Evolutionary conservation across 2,113 vertebrate species (phyloP), one percentile per base, ranked within the genome.

Genomic region (Lycaon pictus): DNA sequence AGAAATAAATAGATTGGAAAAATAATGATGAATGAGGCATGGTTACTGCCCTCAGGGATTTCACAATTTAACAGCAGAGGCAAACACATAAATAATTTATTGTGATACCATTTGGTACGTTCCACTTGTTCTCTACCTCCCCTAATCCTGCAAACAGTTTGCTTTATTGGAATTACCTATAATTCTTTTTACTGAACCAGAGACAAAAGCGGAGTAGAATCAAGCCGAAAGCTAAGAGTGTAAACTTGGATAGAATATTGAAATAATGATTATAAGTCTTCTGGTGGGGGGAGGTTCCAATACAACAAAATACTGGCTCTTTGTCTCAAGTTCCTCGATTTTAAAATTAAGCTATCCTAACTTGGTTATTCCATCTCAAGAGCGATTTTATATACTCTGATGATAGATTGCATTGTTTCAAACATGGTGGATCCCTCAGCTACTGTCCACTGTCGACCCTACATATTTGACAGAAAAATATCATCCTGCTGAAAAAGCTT

Each of bases 121-220:
- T 85, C 48, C 23, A 85, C 6, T 60, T 58, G 13, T 65, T 55
- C 7, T 43, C 29, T 84, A 32, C 23, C 95, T 82, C 20, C 16
- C 20, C 27, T 1, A 91, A 22, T 29, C 51, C 29, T 88, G 9
- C 1, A 58, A 79, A 10, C 16, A 56, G 0, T 83, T 91, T 81
- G 56, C 5, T 60, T 77, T 92, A 27, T 67, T 37, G 25, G 58
- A 2, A 80, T 82, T 43, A 80, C 72, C n/a, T 81, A 11, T 71
- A 83, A 32, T 69, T 83, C 5, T 82, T 97, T 95, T 93, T 25
- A 79, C 60, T 87, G 23, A 92, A 63, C 17, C 48, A 76, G 60
- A 53, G 71, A 62, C 22, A 67, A 86, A 91, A 48, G 4, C 19
- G 67, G 1, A 48, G 5, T 69, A 32, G 35, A 93, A 32, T 82